These are phyloP conservation scores for Exocentrus adspersus DNA, from an alignment of 2,888 invertebrate species.

Conservation along the genomic window DNA sequence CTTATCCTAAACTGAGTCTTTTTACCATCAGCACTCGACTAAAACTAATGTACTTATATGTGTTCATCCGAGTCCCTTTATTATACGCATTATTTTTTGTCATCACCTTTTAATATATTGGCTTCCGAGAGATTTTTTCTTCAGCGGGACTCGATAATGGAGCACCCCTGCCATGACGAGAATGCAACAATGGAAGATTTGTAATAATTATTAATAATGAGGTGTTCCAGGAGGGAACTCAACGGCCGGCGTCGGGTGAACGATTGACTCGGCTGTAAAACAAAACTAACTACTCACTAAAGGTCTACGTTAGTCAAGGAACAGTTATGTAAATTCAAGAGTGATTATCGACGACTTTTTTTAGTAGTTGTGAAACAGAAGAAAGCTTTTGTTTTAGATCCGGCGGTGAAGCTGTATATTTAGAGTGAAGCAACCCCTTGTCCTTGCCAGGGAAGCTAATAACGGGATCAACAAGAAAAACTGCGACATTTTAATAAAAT, in stretches of 20 bases:
- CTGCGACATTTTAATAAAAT: slow-evolving; percentile 47
- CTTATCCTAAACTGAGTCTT: slow-evolving; percentile 64
- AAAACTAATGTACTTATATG: slow-evolving; percentile 60
- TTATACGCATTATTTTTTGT: slow-evolving; percentile 45
- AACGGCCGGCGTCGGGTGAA: too few species aligned
- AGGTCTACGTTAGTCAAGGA: too few species aligned
- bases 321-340: too few species aligned
- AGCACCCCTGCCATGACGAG: slow-evolving; percentile 3
- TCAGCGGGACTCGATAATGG: slow-evolving; percentile 1
- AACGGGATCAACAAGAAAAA: slow-evolving; percentile 38
- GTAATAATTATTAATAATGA: slow-evolving; percentile 25
- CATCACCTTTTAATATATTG: slow-evolving; percentile 47
- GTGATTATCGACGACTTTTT: too few species aligned
- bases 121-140: slow-evolving; percentile 22
- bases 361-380: too few species aligned
- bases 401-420: too few species aligned
- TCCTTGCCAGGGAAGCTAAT: slow-evolving; percentile 5
- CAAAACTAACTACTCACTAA: too few species aligned
- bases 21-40: slow-evolving; percentile 59
- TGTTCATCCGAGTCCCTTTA: slow-evolving; percentile 49
- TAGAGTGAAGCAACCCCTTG: not conserved
- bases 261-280: too few species aligned
- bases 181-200: slow-evolving; percentile 14
- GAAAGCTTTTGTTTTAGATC: too few species aligned
- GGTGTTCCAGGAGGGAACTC: not conserved